Evolutionary conservation across 2,888 invertebrate species (phyloP).

Genomic region (Drosophila suboccidentalis): DNA sequence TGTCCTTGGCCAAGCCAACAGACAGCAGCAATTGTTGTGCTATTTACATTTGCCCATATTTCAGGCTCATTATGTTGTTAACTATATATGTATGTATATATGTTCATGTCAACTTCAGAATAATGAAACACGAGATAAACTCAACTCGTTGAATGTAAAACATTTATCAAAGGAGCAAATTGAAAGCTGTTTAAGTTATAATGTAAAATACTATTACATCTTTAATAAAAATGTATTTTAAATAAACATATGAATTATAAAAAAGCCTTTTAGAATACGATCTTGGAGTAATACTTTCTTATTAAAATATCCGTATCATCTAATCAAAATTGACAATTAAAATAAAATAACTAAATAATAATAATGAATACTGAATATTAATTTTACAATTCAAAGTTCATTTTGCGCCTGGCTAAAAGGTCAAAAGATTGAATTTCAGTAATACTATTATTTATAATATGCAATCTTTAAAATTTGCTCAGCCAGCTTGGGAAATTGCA

Average conservation of each 20-base stretch:
- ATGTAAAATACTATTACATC: neutral
- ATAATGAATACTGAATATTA: neutral
- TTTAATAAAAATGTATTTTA: neutral
- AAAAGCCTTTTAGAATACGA: neutral
- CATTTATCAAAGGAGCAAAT: neutral
- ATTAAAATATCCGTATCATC: too few relatives aligned
- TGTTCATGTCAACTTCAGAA: constrained; percentile 19
- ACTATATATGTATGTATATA: neutral
- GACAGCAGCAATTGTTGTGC: constrained; percentile 22
- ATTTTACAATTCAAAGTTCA: neutral
- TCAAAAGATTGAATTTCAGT: neutral
- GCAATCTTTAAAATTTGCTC: neutral
- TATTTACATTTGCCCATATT: constrained; percentile 42
- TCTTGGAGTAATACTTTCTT: too few relatives aligned
- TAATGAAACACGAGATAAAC: constrained; percentile 26
- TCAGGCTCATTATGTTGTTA: constrained; percentile 26
- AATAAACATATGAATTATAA: too few relatives aligned
- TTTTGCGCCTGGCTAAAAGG: too few relatives aligned
- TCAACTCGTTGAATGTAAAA: constrained; percentile 8
- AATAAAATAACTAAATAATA: neutral
- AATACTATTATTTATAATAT: neutral
- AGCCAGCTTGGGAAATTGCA: constrained; percentile 14
- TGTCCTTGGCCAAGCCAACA: constrained; percentile 29
- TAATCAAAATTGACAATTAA: neutral
- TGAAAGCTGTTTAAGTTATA: neutral